These are phyloP conservation scores for Macquaria ambigua DNA, from an alignment of 2,113 vertebrate species.

Conservation along the genomic window DNA sequence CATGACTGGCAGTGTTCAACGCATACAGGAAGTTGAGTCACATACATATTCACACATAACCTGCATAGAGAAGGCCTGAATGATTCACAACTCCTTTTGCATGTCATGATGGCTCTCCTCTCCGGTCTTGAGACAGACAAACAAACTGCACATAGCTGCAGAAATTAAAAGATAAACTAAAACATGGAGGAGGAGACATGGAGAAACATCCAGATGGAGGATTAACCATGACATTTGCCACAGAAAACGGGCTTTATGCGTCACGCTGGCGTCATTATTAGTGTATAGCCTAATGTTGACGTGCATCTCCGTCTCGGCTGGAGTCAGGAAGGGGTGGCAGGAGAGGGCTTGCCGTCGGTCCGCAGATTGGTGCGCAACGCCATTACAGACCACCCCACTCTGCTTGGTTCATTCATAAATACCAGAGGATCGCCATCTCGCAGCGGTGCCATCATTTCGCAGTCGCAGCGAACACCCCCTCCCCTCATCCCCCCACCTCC, in stretches of 20 bases:
- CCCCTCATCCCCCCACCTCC: not conserved
- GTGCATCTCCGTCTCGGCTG: conserved; percentile 25
- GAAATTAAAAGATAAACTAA: too few relatives aligned
- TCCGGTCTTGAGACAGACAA: conserved; percentile 10
- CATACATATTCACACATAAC: conserved; percentile 40
- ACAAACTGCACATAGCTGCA: conserved; percentile 29
- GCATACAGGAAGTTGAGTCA: conserved; percentile 75
- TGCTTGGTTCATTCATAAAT: conserved; percentile 84
- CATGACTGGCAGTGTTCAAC: conserved; percentile 54
- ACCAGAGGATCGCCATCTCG: conserved; percentile 81
- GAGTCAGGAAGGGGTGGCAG: conserved; percentile 50
- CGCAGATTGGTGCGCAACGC: conserved; percentile 76
- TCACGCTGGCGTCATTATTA: conserved; percentile 73
- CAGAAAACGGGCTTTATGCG: conserved; percentile 70
- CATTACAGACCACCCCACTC: conserved; percentile 78
- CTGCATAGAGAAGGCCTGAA: conserved; percentile 32
- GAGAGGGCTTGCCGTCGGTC: conserved; percentile 46
- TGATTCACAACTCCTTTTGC: conserved; percentile 52
- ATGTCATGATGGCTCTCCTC: conserved; percentile 30
- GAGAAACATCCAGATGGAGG: conserved; percentile 69
- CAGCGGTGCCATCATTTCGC: conserved; percentile 76
- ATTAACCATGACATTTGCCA: conserved; percentile 67
- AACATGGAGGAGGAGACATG: conserved; percentile 3
- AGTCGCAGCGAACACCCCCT: conserved; percentile 36
- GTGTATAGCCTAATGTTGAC: conserved; percentile 53